Evolutionary conservation across 2,797 vertebrate species (phyloP), one percentile per base, ranked within the genome.

Genomic region (Rallus crepitans): DNA sequence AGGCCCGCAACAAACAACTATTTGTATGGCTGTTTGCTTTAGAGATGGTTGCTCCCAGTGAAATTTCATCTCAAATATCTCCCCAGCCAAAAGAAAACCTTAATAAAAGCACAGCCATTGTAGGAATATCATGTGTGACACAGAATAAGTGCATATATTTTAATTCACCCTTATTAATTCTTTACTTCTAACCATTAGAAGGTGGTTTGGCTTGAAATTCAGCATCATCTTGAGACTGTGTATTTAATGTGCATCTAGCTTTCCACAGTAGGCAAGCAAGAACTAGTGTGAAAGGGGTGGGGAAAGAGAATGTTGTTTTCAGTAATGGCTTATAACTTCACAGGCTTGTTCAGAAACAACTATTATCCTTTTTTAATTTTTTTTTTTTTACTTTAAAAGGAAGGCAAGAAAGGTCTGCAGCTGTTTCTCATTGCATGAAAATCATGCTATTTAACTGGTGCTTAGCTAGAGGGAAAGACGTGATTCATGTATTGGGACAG

Each of bases 201-300:
- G 55, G 64, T 81, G 61, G 82, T 80, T 91, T 82, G 84, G 77
- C 92, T 90, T 95, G 93, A 95, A 96, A 95, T 79, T 77, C 94
- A 86, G 59, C 75, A 78, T 79, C 47, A 50, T 56, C 59, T 75
- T 76, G 33, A 87, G 73, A 30, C 35, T 66, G 20, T 71, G 28
- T 53, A 50, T 89, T 79, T 94, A 92, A 87, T 75, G 73, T 71
- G 82, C 50, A 75, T 73, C 28, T 87, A 82, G 52, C 79, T 96
- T 95, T 91, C 70, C 87, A 25, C 12, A 35, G 42, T 6, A 89
- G 91, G 56, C 85, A 89, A 94, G 88, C 69, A 96, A 95, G 93
- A 91, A 81, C 94, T 91, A 87, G 95, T 48, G 59, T 39, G 37
- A 84, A 94, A 94, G 59, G 87, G 88, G 91, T 91, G 81, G 94